Base-by-base conservation (phyloP, 2,113 vertebrate species). In the Oncorhynchus gorbuscha region DNA sequence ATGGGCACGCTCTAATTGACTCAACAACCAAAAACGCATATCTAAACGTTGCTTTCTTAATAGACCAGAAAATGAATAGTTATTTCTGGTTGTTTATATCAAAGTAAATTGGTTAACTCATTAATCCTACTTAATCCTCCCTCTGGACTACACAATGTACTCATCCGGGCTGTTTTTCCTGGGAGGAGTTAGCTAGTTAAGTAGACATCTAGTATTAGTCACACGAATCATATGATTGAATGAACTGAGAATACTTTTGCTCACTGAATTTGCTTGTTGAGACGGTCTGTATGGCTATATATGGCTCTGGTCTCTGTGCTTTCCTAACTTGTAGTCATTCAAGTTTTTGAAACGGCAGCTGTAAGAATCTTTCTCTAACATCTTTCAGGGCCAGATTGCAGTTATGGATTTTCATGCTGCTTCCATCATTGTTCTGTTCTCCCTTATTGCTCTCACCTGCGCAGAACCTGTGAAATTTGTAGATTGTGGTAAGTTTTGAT, bases 401-500 rank as follows among this genome's bases (percentile, higher is more conserved):
- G 82, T 30, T 16, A 94, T 94, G 94, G 91, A 88, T 30, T 49
- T 82, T 65, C 79, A 81, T 6, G 9, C 71, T 20, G 66, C 81
- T 32, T 66, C 82, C 1, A 9, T 84, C 1, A 9, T 84, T 71
- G 32, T 83, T 20, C 4, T 92, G 2, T 49, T 94, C 61, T 88
- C 83, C 26, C 67, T 94, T 35, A 81, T 93, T 9, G 83, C 86
- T 0, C 76, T 89, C 75, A 86, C 82, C 28, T 87, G 86, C 59
- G 93, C 93, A 0, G 89, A 91, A 14, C 88, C 88, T 0, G 92
- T 96, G 1, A 94, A 89, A 45, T 96, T 84, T 79, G 0, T 71
- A 0, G 94, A 96, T 32, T 96, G 95, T 49, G 95, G 95, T 95
- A 81, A 94, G 89, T 82, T 62, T 11, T 16, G 1, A 66, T 11